Percentiles rank a stretch among this genome's conserved stretches.
These are phyloP conservation scores for Procapra przewalskii DNA, from an alignment of 2,113 vertebrate species.

Conservation along the genomic window DNA sequence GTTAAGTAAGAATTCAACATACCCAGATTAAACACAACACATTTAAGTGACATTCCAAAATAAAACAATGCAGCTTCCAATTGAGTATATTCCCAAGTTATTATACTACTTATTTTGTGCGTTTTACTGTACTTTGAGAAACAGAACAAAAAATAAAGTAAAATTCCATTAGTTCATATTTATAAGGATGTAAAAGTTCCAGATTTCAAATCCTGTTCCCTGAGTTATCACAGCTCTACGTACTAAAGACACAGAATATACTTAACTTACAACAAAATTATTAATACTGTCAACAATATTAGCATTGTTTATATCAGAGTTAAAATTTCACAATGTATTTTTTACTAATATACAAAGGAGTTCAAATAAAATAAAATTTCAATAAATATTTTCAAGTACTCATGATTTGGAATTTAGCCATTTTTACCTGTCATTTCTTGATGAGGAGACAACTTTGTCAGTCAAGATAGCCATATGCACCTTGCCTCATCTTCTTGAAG, in stretches of 20 bases:
- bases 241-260: neutral
- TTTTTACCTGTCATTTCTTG: neutral
- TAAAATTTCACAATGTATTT: neutral
- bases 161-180: neutral
- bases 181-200: neutral
- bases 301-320: neutral
- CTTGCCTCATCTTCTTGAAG: neutral
- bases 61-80: neutral
- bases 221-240: neutral
- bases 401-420: neutral
- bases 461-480: neutral
- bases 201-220: neutral
- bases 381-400: neutral
- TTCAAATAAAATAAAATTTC: neutral
- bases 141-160: neutral
- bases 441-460: constrained; percentile 35
- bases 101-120: neutral
- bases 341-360: neutral
- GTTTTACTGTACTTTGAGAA: neutral
- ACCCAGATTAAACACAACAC: neutral
- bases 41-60: neutral
- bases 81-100: neutral
- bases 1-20: neutral
- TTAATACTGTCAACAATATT: neutral
- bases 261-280: neutral